Percentiles rank a stretch among this genome's conserved stretches.
Conservation (phyloP, 2,113 vertebrate genomes). For the Proterorhinus semilunaris region DNA sequence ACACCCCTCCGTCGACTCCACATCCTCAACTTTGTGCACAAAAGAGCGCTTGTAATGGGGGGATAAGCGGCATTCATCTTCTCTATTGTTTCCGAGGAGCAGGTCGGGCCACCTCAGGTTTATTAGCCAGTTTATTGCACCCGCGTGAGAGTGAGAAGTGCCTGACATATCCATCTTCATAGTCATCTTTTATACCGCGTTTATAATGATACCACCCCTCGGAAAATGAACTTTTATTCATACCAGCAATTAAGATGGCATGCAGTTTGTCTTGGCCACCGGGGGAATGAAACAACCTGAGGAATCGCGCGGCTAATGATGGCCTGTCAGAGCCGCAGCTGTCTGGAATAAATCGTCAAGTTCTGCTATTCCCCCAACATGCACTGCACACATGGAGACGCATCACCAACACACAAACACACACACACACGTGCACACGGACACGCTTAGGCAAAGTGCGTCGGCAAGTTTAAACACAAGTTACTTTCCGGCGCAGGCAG, state of each 20-base stretch:
- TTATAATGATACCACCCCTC: constrained; percentile 67
- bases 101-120: constrained; percentile 60
- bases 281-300: constrained; percentile 77
- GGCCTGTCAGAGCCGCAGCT: constrained; percentile 82
- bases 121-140: constrained; percentile 69
- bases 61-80: constrained; percentile 72
- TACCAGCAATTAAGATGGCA: constrained; percentile 79
- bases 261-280: constrained; percentile 77
- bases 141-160: constrained; percentile 55
- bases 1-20: constrained; percentile 37
- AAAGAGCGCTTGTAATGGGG: constrained; percentile 55
- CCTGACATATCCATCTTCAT: constrained; percentile 69
- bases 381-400: constrained; percentile 22
- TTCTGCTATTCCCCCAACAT: constrained; percentile 75
- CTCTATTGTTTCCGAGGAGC: constrained; percentile 62
- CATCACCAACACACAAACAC: constrained; percentile 22
- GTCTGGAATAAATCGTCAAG: constrained; percentile 81
- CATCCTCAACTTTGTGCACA: constrained; percentile 36
- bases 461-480: constrained; percentile 37
- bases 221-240: constrained; percentile 80
- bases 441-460: constrained; percentile 9
- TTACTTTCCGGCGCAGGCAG: constrained; percentile 11
- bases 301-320: constrained; percentile 80
- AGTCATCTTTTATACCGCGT: constrained; percentile 67
- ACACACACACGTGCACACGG: constrained; percentile 22